A percentile compares a stretch with the other conserved stretches of the same genome.
Conservation (phyloP, 2,113 vertebrate species). For the Cololabis saira region DNA sequence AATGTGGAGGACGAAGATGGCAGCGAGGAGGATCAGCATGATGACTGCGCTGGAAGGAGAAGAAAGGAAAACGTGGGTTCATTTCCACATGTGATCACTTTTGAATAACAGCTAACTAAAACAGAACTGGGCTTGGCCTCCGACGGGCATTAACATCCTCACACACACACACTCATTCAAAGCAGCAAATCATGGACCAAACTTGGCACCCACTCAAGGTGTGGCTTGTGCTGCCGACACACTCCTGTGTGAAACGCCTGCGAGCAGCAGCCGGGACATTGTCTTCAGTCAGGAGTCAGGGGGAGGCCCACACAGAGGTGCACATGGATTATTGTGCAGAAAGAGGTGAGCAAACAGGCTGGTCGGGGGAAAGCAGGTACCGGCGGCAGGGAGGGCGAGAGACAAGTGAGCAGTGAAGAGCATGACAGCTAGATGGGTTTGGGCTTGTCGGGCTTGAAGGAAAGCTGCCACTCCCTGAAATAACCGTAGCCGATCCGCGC, state of each 20-base stretch:
- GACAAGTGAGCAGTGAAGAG: conserved; percentile 18
- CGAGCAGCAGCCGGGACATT: neutral
- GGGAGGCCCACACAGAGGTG: neutral
- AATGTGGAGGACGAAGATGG: conserved; percentile 75
- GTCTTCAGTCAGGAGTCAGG: neutral
- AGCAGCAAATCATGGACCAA: neutral
- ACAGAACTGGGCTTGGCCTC: neutral
- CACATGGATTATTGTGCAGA: neutral
- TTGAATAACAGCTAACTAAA: neutral
- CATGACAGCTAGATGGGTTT: conserved; percentile 59
- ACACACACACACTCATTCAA: conserved; percentile 14
- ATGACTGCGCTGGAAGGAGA: conserved; percentile 54
- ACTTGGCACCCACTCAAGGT: conserved; percentile 57
- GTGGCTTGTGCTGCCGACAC: conserved; percentile 46
- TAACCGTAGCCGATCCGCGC: conserved; percentile 63
- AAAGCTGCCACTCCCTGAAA: conserved; percentile 75
- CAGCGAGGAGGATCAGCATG: conserved; percentile 80
- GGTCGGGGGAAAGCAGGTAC: too few species aligned
- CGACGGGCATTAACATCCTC: conserved; percentile 13
- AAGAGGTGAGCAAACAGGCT: neutral
- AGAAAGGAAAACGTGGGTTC: conserved; percentile 17
- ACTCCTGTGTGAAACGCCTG: conserved; percentile 11
- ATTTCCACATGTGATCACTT: conserved; percentile 12
- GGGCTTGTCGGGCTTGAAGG: conserved; percentile 58
- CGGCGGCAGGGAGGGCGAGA: neutral